These are phyloP conservation scores for Drosophila yakuba DNA, from an alignment of 1,140 invertebrate genomes.

Conservation along the genomic window DNA sequence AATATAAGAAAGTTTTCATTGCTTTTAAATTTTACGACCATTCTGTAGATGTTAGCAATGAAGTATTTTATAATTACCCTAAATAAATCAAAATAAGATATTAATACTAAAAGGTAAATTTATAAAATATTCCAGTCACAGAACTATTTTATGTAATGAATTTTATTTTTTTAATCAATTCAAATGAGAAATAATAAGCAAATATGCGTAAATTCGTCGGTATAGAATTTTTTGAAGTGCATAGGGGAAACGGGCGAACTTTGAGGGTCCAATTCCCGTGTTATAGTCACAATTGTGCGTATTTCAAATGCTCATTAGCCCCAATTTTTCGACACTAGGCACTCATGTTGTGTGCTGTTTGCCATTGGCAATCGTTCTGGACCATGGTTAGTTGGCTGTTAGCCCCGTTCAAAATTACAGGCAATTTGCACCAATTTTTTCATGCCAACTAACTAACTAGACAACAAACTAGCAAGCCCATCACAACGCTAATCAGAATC, in stretches of 20 bases:
- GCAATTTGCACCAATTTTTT: constrained; percentile 51
- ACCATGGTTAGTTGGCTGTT: constrained; percentile 52
- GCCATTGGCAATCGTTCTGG: constrained; percentile 61
- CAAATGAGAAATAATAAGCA: no score
- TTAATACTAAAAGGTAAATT: no score
- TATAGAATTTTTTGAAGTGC: no score
- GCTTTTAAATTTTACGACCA: no score
- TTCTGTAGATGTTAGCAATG: no score
- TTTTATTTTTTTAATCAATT: no score
- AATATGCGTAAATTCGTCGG: no score
- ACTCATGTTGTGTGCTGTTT: constrained; percentile 50
- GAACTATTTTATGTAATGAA: no score
- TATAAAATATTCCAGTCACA: no score
- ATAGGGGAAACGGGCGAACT: neutral
- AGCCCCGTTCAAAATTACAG: constrained; percentile 37
- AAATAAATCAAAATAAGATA: no score
- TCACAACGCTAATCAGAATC: constrained; percentile 59
- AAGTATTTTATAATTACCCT: no score
- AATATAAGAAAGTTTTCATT: no score
- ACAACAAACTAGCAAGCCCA: constrained; percentile 40
- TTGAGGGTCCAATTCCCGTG: constrained; percentile 29
- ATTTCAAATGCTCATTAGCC: constrained; percentile 79
- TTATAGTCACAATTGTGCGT: constrained; percentile 77
- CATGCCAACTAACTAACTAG: constrained; percentile 56
- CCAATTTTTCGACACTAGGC: constrained; percentile 71